Conservation (phyloP, 2,888 invertebrate genomes). For the Clanis bilineata region DNA sequence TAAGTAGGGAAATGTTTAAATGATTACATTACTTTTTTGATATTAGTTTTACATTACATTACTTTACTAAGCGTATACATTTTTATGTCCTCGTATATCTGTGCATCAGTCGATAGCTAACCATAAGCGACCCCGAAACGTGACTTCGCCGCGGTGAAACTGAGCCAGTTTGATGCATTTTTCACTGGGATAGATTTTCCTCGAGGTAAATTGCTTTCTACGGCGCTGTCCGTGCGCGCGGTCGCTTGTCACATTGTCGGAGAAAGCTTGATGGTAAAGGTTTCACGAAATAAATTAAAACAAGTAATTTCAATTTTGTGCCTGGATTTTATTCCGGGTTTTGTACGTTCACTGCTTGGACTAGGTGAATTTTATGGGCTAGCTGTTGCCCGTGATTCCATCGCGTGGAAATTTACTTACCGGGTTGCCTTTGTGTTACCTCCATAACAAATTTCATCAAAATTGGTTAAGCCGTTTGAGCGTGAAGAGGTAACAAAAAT, state of each 20-base stretch:
- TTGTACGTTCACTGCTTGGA: background rate
- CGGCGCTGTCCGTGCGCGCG: background rate
- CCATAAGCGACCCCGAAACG: conserved; percentile 61
- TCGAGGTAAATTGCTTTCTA: conserved; percentile 55
- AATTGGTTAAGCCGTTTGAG: too few species aligned
- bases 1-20: too few species aligned
- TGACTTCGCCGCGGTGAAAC: conserved; percentile 58
- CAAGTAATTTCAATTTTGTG: background rate
- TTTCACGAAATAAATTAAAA: background rate
- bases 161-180: conserved; percentile 53
- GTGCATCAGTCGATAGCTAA: conserved; percentile 48
- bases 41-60: too few species aligned
- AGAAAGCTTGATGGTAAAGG: background rate
- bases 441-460: too few species aligned
- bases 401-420: too few species aligned
- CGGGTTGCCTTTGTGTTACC: too few species aligned
- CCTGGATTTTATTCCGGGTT: background rate
- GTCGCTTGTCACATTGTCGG: background rate
- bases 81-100: background rate
- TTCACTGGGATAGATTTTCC: conserved; percentile 59
- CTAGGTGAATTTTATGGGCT: too few species aligned
- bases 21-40: too few species aligned
- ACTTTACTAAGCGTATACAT: too few species aligned
- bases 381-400: too few species aligned
- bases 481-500: too few species aligned